These are phyloP conservation scores for Zaprionus bogoriensis DNA, from an alignment of 2,888 invertebrate genomes.

Conservation along the genomic window DNA sequence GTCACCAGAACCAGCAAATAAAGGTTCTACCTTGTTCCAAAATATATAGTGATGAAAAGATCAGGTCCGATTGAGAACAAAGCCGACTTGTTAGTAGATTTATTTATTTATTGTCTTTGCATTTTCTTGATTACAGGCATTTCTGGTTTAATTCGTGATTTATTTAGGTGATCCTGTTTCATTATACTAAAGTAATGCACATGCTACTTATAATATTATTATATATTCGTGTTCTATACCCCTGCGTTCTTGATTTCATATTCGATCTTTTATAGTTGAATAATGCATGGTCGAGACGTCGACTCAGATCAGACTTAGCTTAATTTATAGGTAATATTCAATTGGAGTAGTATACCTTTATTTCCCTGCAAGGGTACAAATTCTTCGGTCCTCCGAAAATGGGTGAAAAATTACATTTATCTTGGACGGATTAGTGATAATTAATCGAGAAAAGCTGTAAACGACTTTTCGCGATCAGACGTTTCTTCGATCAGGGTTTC, in stretches of 20 bases:
- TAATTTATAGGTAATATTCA: background rate
- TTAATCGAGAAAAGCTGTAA: constrained; percentile 11
- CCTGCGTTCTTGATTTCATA: background rate
- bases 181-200: constrained; percentile 1
- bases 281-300: too few species aligned
- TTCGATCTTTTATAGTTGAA: background rate
- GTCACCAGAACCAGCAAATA: too few species aligned
- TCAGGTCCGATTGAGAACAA: constrained; percentile 7
- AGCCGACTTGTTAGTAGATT: constrained; percentile 40
- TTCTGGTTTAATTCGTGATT: constrained; percentile 24
- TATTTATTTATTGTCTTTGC: constrained; percentile 26
- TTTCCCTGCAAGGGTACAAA: constrained; percentile 3
- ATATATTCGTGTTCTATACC: background rate
- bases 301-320: too few species aligned
- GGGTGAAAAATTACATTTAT: background rate
- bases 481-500: background rate
- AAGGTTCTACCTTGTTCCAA: too few species aligned
- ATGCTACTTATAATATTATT: constrained; percentile 4
- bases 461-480: constrained; percentile 3
- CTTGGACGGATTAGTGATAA: constrained; percentile 29
- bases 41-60: background rate
- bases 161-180: constrained; percentile 1
- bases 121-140: constrained; percentile 27
- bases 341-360: background rate
- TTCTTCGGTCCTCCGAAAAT: constrained; percentile 16